Evolutionary conservation across 1,140 invertebrate genomes (phyloP).

Genomic region (Rhagoletis zephyria): DNA sequence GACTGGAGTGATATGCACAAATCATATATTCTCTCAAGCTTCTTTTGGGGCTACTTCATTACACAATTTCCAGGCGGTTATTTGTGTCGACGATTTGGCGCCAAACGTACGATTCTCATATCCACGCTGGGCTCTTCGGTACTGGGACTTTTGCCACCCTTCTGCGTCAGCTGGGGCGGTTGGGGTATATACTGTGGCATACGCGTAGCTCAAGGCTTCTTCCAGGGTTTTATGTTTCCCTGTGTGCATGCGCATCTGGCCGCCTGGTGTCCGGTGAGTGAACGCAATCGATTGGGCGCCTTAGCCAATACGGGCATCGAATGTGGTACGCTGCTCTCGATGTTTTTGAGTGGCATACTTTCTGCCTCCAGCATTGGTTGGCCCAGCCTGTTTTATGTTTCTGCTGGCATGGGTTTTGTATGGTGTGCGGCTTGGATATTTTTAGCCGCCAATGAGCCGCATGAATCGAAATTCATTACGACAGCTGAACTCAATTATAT

Average conservation of each 20-base stretch:
- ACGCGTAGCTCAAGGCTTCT: conserved; percentile 83
- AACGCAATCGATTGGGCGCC: conserved; percentile 77
- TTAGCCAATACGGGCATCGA: conserved; percentile 79
- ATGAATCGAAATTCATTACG: conserved; percentile 76
- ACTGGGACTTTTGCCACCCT: conserved; percentile 75
- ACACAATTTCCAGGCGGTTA: conserved; percentile 80
- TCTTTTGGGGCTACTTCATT: conserved; percentile 78
- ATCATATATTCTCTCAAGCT: conserved; percentile 78
- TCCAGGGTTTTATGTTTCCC: conserved; percentile 86
- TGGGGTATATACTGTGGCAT: conserved; percentile 77
- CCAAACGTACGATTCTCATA: conserved; percentile 77
- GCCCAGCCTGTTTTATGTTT: conserved; percentile 85
- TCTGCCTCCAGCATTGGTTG: conserved; percentile 80
- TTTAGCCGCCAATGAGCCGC: conserved; percentile 80
- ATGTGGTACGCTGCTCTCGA: conserved; percentile 83
- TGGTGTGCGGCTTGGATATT: conserved; percentile 80
- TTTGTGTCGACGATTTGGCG: conserved; percentile 78
- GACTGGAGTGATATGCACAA: conserved; percentile 75
- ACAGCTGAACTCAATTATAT: conserved; percentile 79
- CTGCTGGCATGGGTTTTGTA: conserved; percentile 78
- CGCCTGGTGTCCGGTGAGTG: conserved; percentile 82
- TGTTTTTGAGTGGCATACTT: conserved; percentile 79
- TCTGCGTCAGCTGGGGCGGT: conserved; percentile 73
- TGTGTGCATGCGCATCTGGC: conserved; percentile 85
- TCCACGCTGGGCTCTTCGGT: conserved; percentile 75